Conservation (phyloP, 1,140 invertebrate species). For the silkworm (Bombyx mori) region DNA sequence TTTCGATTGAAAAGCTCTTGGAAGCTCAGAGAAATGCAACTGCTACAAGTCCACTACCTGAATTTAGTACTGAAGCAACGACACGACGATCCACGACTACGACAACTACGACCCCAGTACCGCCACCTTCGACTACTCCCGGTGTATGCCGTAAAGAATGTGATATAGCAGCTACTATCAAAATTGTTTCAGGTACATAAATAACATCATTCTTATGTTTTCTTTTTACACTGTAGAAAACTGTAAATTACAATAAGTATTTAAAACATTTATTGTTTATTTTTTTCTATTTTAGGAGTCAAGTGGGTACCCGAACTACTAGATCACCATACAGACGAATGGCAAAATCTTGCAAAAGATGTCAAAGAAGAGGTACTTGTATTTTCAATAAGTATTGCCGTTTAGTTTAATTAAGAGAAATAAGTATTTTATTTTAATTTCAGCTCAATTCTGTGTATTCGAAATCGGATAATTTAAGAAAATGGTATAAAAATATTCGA, state of each 20-base stretch:
- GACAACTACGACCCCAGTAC: slow-evolving; percentile 83
- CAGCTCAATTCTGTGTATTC: slow-evolving; percentile 88
- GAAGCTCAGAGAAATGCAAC: slow-evolving; percentile 79
- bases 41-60: slow-evolving; percentile 56
- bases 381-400: background rate
- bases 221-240: background rate
- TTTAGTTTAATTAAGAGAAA: background rate
- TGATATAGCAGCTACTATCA: slow-evolving; percentile 87
- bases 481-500: slow-evolving; percentile 88
- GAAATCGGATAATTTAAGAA: slow-evolving; percentile 79
- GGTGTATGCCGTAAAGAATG: slow-evolving; percentile 84
- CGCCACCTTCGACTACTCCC: slow-evolving; percentile 83
- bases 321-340: slow-evolving; percentile 88
- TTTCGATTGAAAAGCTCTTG: slow-evolving; percentile 85
- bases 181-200: slow-evolving; percentile 77
- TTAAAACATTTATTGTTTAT: background rate
- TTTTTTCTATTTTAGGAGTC: slow-evolving; percentile 66
- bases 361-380: slow-evolving; percentile 80
- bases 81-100: slow-evolving; percentile 78
- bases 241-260: background rate
- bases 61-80: slow-evolving; percentile 68
- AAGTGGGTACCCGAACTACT: slow-evolving; percentile 88
- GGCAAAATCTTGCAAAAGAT: slow-evolving; percentile 85
- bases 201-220: background rate
- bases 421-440: slow-evolving; percentile 32